Percentiles rank a stretch among this genome's conserved stretches.
Evolutionary conservation across 2,888 invertebrate genomes (phyloP).

Genomic region (Panopea generosa): DNA sequence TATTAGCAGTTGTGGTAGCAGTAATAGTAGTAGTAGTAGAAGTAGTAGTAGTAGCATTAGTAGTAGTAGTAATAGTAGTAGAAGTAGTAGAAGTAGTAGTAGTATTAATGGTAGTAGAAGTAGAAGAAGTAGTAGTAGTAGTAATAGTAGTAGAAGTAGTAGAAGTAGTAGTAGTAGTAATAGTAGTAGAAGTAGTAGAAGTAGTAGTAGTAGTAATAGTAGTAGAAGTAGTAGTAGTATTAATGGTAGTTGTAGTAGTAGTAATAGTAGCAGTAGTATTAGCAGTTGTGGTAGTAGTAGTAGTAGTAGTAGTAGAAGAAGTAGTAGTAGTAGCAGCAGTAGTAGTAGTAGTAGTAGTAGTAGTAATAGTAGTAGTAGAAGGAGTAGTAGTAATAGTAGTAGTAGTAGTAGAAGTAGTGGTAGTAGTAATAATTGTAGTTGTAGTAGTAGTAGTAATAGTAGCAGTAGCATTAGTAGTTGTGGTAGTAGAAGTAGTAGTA

Average conservation of each 20-base stretch:
- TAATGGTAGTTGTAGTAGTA: neutral
- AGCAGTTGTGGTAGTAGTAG: no score
- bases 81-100: no score
- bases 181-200: slow-evolving; percentile 2
- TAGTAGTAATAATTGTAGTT: no score
- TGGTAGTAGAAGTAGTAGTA: no score
- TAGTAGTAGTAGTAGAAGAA: slow-evolving; percentile 3
- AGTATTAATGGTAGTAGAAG: no score
- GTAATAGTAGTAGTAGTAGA: no score
- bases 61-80: no score
- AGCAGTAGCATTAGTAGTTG: no score
- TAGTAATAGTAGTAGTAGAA: slow-evolving; percentile 5
- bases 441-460: no score
- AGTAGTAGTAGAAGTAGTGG: slow-evolving; percentile 7
- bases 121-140: slow-evolving; percentile 11
- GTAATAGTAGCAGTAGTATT: neutral
- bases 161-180: slow-evolving; percentile 8
- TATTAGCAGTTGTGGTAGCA: no score
- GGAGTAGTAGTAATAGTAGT: slow-evolving; percentile 4
- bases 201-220: slow-evolving; percentile 10
- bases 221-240: no score
- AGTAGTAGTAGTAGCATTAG: no score
- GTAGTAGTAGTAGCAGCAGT: slow-evolving; percentile 9
- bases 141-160: slow-evolving; percentile 11
- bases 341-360: slow-evolving; percentile 10